Evolutionary conservation across 2,113 vertebrate genomes (phyloP).

Genomic region (Eubucco bourcierii): DNA sequence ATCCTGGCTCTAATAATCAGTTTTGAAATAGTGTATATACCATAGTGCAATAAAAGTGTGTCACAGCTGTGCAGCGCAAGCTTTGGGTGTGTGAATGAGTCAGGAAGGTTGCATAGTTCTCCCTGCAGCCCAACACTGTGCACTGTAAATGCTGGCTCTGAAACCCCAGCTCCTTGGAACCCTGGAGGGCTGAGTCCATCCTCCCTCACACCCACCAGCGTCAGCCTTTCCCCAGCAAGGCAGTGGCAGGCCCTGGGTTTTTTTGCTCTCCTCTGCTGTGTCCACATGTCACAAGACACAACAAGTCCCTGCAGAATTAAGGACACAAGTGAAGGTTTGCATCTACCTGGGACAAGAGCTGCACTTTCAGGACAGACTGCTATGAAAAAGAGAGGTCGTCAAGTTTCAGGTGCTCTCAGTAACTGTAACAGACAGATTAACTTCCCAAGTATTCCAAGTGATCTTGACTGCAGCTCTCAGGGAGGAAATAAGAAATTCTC

Average conservation of each 20-base stretch:
- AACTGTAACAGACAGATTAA: not conserved
- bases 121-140: not conserved
- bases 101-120: not conserved
- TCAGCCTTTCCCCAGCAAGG: not conserved
- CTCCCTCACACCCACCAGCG: not conserved
- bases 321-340: not conserved
- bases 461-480: not conserved
- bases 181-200: not conserved
- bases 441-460: not conserved
- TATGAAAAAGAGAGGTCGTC: not conserved
- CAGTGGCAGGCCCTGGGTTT: fast-evolving
- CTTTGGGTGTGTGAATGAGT: not conserved
- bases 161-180: not conserved
- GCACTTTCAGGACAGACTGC: not conserved
- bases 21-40: not conserved
- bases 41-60: not conserved
- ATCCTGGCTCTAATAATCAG: not conserved
- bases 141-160: not conserved
- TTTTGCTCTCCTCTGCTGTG: not conserved
- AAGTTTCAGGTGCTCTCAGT: not conserved
- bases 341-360: not conserved
- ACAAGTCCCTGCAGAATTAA: not conserved
- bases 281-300: not conserved
- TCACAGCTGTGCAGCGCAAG: not conserved
- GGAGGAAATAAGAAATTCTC: slow-evolving; percentile 3